phyloP scores from a whole-genome alignment of 2,888 invertebrate species.

The Chrysolina americana region DNA sequence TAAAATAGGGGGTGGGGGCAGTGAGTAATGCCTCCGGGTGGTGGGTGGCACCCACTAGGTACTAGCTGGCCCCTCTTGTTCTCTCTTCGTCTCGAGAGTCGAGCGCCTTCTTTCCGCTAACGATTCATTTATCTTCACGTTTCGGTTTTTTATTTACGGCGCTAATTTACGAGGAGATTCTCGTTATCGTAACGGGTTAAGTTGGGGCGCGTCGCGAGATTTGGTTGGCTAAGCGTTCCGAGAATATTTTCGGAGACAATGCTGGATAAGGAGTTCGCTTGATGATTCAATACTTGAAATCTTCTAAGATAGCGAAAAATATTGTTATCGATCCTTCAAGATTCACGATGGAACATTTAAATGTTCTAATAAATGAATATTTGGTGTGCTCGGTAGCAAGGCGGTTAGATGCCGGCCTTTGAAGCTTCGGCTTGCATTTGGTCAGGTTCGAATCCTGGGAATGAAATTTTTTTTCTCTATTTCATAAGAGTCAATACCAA shows the following conservation, averaged over 20 bases:
- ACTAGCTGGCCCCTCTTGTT: slow-evolving; percentile 45
- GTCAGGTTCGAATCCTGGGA: too few species aligned
- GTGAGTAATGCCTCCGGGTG: slow-evolving; percentile 52
- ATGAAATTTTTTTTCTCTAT: too few species aligned
- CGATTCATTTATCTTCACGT: slow-evolving; percentile 59
- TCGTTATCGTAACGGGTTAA: slow-evolving; percentile 19
- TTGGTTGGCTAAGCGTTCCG: slow-evolving; percentile 13
- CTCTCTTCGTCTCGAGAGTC: slow-evolving; percentile 29
- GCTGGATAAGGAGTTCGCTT: not conserved
- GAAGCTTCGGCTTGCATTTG: too few species aligned
- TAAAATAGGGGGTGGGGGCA: slow-evolving; percentile 47
- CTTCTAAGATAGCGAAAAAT: too few species aligned
- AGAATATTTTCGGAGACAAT: slow-evolving; percentile 4
- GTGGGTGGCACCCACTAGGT: slow-evolving; percentile 55
- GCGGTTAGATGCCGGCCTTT: too few species aligned
- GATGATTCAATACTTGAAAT: not conserved
- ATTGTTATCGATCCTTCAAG: too few species aligned
- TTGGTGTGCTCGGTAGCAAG: too few species aligned
- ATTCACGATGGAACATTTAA: too few species aligned
- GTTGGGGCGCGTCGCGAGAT: not conserved
- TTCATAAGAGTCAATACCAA: too few species aligned
- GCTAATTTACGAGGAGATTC: slow-evolving; percentile 46
- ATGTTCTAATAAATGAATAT: too few species aligned
- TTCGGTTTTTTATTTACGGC: slow-evolving; percentile 55
- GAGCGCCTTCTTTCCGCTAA: slow-evolving; percentile 51